phyloP scores from a whole-genome alignment of 2,888 invertebrate genomes.

The Xestia ashworthii region DNA sequence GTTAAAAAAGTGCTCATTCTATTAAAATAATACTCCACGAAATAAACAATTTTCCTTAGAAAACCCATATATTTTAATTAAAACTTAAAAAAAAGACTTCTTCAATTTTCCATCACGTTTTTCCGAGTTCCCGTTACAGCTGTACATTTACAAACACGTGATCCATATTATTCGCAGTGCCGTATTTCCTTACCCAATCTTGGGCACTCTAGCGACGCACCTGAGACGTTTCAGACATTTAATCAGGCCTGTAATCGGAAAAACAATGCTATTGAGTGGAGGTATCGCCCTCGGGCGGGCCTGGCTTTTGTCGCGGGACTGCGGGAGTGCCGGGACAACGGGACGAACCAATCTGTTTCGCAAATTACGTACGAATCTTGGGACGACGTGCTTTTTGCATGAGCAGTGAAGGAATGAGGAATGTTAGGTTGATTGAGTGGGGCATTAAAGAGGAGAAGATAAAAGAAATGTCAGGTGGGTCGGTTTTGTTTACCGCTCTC shows the following conservation, averaged over 20 bases:
- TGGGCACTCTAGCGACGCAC: conserved; percentile 60
- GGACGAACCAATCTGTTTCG: conserved; percentile 68
- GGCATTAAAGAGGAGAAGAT: conserved; percentile 45
- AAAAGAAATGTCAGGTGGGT: conserved; percentile 50
- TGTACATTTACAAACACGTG: conserved; percentile 38
- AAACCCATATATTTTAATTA: conserved; percentile 9
- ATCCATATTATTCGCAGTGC: conserved; percentile 32
- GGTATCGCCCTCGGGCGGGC: conserved; percentile 69
- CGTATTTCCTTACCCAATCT: conserved; percentile 47
- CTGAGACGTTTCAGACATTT: conserved; percentile 77
- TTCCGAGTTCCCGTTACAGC: conserved; percentile 2
- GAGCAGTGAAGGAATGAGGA: conserved; percentile 57
- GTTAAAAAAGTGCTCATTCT: neutral
- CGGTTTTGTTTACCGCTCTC: conserved; percentile 29
- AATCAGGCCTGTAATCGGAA: conserved; percentile 87
- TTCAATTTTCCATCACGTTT: conserved; percentile 17
- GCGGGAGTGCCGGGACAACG: conserved; percentile 36
- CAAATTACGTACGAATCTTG: conserved; percentile 67
- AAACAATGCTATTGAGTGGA: conserved; percentile 84
- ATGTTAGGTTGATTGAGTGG: conserved; percentile 62
- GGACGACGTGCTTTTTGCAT: conserved; percentile 65
- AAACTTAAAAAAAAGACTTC: neutral
- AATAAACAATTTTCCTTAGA: neutral
- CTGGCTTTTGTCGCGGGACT: conserved; percentile 60
- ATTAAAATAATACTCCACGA: neutral